Conservation (phyloP, 2,888 invertebrate genomes). For the Chironomus riparius region DNA sequence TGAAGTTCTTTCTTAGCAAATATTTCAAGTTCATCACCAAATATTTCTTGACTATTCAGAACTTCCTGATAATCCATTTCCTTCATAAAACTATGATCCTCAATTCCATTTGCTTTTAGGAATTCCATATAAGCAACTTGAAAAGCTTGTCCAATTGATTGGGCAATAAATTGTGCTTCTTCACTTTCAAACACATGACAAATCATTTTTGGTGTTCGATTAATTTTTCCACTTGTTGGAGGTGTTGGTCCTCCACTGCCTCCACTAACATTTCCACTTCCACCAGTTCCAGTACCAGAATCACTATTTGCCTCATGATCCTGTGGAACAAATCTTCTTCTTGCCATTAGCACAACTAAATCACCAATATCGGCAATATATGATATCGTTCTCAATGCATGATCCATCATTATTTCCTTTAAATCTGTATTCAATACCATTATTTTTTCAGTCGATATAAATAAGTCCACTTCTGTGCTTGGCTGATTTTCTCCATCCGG, state of each 20-base stretch:
- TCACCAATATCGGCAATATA: constrained; percentile 99
- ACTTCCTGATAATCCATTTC: constrained; percentile 99
- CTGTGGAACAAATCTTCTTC: constrained; percentile 84
- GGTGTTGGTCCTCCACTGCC: constrained; percentile 40
- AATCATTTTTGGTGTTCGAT: constrained; percentile 93
- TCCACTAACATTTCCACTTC: not conserved
- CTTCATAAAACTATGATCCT: constrained; percentile 97
- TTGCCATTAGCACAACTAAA: constrained; percentile 94
- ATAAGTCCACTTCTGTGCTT: constrained; percentile 96
- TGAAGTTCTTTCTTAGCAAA: constrained; percentile 98
- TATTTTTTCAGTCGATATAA: constrained; percentile 99
- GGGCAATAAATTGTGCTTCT: constrained; percentile 98
- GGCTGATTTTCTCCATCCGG: constrained; percentile 98
- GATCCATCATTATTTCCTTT: constrained; percentile 99
- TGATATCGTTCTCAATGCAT: constrained; percentile 94
- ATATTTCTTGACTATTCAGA: constrained; percentile 97
- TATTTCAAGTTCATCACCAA: constrained; percentile 97
- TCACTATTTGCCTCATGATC: constrained; percentile 40
- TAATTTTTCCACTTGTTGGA: constrained; percentile 52
- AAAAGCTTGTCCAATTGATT: constrained; percentile 99
- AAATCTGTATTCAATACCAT: constrained; percentile 99
- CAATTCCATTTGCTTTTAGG: constrained; percentile 98
- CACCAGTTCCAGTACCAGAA: constrained; percentile 17
- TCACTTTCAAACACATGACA: constrained; percentile 99
- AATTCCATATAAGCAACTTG: constrained; percentile 99